Evolutionary conservation across 1,140 invertebrate species (phyloP).

Genomic region (Cephus cinctus): DNA sequence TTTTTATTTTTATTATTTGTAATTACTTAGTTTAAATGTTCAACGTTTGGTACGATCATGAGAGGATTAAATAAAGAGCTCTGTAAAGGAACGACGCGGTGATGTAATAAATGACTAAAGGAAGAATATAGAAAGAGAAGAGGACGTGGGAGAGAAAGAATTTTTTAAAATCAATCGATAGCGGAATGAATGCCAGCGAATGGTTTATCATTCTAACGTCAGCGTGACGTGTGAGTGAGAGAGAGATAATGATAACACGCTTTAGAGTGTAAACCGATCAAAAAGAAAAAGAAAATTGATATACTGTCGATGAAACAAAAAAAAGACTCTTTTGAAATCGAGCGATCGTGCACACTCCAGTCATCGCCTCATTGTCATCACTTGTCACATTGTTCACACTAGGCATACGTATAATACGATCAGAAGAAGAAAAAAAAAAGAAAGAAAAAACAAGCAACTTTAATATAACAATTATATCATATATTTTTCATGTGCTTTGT

Average conservation of each 20-base stretch:
- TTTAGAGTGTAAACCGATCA: too few relatives aligned
- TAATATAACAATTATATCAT: constrained; percentile 17
- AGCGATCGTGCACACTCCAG: constrained; percentile 1
- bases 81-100: constrained; percentile 43
- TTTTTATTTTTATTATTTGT: constrained; percentile 53
- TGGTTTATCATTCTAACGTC: constrained; percentile 17
- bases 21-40: constrained; percentile 51
- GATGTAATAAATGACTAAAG: constrained; percentile 49
- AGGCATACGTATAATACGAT: constrained; percentile 6
- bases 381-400: constrained; percentile 13
- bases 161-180: too few relatives aligned
- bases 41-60: constrained; percentile 46
- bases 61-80: constrained; percentile 38
- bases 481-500: constrained; percentile 13
- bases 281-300: too few relatives aligned
- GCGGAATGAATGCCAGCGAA: too few relatives aligned
- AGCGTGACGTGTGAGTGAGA: constrained; percentile 1
- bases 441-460: constrained; percentile 10
- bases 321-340: constrained; percentile 8
- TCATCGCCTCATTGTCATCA: too few relatives aligned
- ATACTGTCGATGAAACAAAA: too few relatives aligned
- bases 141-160: not conserved
- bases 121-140: constrained; percentile 22
- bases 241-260: constrained; percentile 5
- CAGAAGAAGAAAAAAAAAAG: too few relatives aligned